Evolutionary conservation across 2,797 vertebrate species (phyloP).

Genomic region (Loriculus beryllinus): DNA sequence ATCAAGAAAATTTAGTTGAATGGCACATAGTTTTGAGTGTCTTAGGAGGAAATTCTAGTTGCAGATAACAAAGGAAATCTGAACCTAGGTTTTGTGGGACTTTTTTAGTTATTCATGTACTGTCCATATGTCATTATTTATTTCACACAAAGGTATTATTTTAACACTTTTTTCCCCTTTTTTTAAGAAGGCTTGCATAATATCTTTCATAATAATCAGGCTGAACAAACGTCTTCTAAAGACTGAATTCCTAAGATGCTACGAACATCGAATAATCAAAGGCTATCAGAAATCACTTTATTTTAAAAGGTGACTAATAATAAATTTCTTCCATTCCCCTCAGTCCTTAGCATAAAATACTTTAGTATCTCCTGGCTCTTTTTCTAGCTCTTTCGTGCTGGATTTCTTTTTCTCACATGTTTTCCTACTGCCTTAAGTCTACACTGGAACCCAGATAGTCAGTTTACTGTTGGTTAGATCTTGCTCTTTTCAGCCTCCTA

Average conservation of each 20-base stretch:
- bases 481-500: neutral
- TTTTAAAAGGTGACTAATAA: neutral
- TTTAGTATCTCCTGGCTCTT: neutral
- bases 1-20: neutral
- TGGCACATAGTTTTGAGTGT: neutral
- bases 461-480: neutral
- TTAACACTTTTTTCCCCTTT: neutral
- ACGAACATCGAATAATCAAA: neutral
- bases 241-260: neutral
- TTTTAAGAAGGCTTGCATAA: neutral
- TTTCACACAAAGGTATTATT: neutral
- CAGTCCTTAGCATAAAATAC: neutral
- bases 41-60: neutral
- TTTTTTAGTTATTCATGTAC: neutral
- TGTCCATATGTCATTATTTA: neutral
- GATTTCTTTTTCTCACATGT: neutral
- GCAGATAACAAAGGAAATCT: neutral
- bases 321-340: neutral
- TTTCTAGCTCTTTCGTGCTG: neutral
- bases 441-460: neutral
- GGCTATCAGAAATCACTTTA: neutral
- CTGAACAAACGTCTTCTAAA: neutral
- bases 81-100: neutral
- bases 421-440: neutral
- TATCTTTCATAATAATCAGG: neutral